Evolutionary conservation across 2,113 vertebrate genomes (phyloP).

Genomic region (Oncorhynchus clarkii): DNA sequence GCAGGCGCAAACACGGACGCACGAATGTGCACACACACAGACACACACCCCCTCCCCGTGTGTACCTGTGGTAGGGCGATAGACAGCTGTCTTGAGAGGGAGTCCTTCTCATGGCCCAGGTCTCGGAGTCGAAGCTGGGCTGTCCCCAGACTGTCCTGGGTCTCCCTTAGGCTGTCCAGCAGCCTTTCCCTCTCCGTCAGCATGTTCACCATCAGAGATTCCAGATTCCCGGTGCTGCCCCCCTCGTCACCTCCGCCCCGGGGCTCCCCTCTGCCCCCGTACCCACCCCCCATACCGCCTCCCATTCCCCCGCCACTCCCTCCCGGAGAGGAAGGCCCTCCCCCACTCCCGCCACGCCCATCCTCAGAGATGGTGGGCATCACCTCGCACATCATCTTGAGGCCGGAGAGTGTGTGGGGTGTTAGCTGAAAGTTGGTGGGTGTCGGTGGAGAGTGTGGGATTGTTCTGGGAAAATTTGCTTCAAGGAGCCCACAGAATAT

Average conservation of each 20-base stretch:
- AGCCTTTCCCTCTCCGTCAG: slow-evolving; percentile 90
- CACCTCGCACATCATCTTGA: slow-evolving; percentile 96
- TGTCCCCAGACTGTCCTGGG: slow-evolving; percentile 87
- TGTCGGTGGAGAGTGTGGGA: not conserved
- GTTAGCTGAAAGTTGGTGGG: slow-evolving; percentile 26
- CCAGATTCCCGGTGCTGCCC: slow-evolving; percentile 88
- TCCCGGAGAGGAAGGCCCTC: slow-evolving; percentile 74
- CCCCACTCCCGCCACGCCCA: slow-evolving; percentile 76
- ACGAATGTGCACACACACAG: not conserved
- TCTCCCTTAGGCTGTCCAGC: slow-evolving; percentile 90
- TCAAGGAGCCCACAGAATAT: not conserved
- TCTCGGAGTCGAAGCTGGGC: slow-evolving; percentile 86
- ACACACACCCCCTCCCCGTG: not conserved
- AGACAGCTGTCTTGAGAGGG: slow-evolving; percentile 88
- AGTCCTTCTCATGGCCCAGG: slow-evolving; percentile 92
- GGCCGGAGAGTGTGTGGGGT: slow-evolving; percentile 28
- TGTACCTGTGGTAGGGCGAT: slow-evolving; percentile 89
- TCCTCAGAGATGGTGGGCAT: slow-evolving; percentile 96
- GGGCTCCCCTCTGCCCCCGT: slow-evolving; percentile 69
- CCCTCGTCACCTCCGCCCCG: slow-evolving; percentile 80
- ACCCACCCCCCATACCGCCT: slow-evolving; percentile 66
- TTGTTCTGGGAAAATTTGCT: not conserved
- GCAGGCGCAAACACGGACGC: not conserved
- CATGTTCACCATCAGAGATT: slow-evolving; percentile 97
- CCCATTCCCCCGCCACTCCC: slow-evolving; percentile 77